A percentile compares a stretch with the other conserved stretches of the same genome.
Conservation (phyloP, 2,888 invertebrate genomes). For the Limnephilus lunatus region DNA sequence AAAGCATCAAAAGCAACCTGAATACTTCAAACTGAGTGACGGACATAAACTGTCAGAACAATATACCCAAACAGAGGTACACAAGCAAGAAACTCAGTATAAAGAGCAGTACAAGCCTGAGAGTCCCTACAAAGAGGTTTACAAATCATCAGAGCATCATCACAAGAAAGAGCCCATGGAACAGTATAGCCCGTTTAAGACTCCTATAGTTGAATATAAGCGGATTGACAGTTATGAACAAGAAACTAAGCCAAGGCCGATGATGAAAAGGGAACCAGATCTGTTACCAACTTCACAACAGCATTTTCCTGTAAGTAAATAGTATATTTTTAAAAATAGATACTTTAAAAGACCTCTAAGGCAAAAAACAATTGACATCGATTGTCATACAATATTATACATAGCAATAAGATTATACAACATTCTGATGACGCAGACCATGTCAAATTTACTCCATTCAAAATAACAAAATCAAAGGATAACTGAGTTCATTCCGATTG, state of each 20-base stretch:
- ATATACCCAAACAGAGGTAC: slow-evolving; percentile 51
- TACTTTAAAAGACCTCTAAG: too few relatives aligned
- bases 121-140: slow-evolving; percentile 57
- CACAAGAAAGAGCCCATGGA: slow-evolving; percentile 49
- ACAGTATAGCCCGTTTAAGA: slow-evolving; percentile 45
- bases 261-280: slow-evolving; percentile 64
- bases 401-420: too few relatives aligned
- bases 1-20: slow-evolving; percentile 68
- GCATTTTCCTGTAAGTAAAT: slow-evolving; percentile 58
- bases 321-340: background rate
- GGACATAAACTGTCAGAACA: slow-evolving; percentile 40
- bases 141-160: slow-evolving; percentile 57
- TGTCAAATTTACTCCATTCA: too few relatives aligned
- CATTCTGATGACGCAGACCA: too few relatives aligned
- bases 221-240: slow-evolving; percentile 52
- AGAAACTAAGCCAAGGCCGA: slow-evolving; percentile 54
- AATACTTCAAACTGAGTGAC: slow-evolving; percentile 27
- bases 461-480: too few relatives aligned
- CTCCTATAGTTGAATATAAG: slow-evolving; percentile 50
- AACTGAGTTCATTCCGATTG: too few relatives aligned
- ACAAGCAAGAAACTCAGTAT: slow-evolving; percentile 57
- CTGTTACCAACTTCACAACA: slow-evolving; percentile 63
- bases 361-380: too few relatives aligned
- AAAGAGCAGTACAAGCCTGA: slow-evolving; percentile 64
- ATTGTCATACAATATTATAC: too few relatives aligned